Percentiles rank a stretch among this genome's conserved stretches.
Evolutionary conservation across 1,140 invertebrate genomes (phyloP).

Genomic region (Arion vulgaris): DNA sequence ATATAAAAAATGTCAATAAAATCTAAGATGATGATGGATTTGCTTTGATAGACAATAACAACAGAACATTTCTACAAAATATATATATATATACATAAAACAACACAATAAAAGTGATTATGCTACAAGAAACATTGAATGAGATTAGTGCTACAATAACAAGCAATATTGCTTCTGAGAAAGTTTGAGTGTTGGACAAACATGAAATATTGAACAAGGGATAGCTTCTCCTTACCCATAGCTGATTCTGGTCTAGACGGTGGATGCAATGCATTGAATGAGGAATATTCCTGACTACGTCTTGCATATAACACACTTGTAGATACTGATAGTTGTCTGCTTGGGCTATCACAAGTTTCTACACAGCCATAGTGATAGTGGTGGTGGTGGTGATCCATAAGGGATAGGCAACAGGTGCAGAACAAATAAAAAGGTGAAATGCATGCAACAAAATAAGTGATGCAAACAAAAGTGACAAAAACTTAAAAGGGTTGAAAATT

Average conservation of each 20-base stretch:
- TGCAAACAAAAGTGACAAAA: constrained; percentile 25
- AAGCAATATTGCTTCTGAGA: no score
- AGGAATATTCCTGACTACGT: constrained; percentile 61
- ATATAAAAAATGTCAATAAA: no score
- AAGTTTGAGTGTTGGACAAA: no score
- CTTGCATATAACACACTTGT: constrained; percentile 67
- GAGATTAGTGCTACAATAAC: no score
- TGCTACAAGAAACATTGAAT: no score
- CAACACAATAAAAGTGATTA: no score
- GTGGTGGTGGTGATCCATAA: neutral
- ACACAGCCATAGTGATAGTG: constrained; percentile 18
- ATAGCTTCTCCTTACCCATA: constrained; percentile 56
- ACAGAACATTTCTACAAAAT: no score
- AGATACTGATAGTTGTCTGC: constrained; percentile 64
- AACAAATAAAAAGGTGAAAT: constrained; percentile 43
- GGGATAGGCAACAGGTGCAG: constrained; percentile 26
- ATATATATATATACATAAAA: no score
- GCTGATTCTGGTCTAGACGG: constrained; percentile 57
- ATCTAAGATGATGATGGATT: no score
- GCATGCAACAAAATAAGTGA: constrained; percentile 39
- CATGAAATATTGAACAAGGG: no score
- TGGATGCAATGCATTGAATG: constrained; percentile 46
- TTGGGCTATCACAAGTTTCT: constrained; percentile 49
- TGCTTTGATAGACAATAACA: no score
- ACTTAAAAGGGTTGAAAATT: neutral